Conservation (phyloP, 2,797 vertebrate genomes). For the Bradypodion pumilum region DNA sequence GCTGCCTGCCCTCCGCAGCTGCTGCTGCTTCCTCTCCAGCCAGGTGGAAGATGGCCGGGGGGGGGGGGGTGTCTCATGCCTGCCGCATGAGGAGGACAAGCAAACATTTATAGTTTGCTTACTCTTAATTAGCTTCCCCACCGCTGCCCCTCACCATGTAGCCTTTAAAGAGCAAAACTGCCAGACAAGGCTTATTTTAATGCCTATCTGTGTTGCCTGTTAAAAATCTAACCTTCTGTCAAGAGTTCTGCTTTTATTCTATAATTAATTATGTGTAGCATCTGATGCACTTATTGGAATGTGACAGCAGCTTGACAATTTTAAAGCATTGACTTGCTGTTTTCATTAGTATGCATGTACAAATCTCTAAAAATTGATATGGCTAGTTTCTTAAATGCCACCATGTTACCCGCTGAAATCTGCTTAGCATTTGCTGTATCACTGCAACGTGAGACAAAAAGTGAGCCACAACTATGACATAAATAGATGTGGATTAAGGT, state of each 20-base stretch:
- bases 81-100: too few species aligned
- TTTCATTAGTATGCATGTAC: constrained; percentile 34
- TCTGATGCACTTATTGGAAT: background rate
- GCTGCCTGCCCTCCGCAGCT: too few species aligned
- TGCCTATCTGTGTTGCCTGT: constrained; percentile 7
- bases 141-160: too few species aligned
- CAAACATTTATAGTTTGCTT: background rate
- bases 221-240: constrained; percentile 21
- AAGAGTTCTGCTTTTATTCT: constrained; percentile 10
- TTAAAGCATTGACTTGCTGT: constrained; percentile 20
- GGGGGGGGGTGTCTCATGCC: too few species aligned
- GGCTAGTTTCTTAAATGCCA: constrained; percentile 17
- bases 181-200: constrained; percentile 7
- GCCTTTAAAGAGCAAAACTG: background rate
- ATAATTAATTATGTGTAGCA: background rate
- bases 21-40: too few species aligned
- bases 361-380: constrained; percentile 9
- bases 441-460: constrained; percentile 15
- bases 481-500: background rate
- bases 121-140: background rate
- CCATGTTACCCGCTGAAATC: constrained; percentile 1
- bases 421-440: constrained; percentile 16
- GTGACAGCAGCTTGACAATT: constrained; percentile 16
- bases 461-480: background rate
- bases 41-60: too few species aligned